These are phyloP conservation scores for Pagetopsis macropterus DNA, from an alignment of 2,797 vertebrate species.

Conservation along the genomic window DNA sequence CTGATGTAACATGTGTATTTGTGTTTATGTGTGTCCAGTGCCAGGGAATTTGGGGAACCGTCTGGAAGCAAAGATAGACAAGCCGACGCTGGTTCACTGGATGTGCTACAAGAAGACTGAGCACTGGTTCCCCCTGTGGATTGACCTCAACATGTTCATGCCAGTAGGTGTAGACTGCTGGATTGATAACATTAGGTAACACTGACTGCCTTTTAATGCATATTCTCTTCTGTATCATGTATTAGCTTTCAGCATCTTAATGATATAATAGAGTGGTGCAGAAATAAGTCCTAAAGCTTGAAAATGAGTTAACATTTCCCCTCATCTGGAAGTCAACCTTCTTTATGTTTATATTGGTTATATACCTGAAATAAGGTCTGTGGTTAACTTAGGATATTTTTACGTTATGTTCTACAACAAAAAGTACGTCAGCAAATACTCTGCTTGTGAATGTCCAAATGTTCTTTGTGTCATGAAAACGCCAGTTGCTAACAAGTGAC, in stretches of 20 bases:
- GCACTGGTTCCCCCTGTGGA: conserved; percentile 94
- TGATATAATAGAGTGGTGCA: no score
- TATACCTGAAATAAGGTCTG: no score
- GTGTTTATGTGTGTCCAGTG: conserved; percentile 78
- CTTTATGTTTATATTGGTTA: no score
- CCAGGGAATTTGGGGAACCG: conserved; percentile 97
- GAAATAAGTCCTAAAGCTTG: no score
- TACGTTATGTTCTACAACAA: no score
- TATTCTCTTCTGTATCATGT: background rate
- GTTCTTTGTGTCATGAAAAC: no score
- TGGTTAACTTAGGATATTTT: no score
- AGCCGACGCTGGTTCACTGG: conserved; percentile 93
- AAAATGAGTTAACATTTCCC: no score
- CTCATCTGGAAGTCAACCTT: no score
- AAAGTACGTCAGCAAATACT: no score
- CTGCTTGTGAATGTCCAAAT: no score
- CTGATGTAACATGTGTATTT: background rate
- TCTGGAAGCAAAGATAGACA: conserved; percentile 96
- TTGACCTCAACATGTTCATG: conserved; percentile 96
- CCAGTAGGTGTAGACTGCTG: conserved; percentile 96
- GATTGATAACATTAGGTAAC: conserved; percentile 97
- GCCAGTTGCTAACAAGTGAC: no score
- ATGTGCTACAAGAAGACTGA: conserved; percentile 93
- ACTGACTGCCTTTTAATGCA: background rate
- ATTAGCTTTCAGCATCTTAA: background rate